Percentiles rank a stretch among this genome's conserved stretches.
phyloP scores from a whole-genome alignment of 1,140 invertebrate genomes.

The Coenobita brevimanus region DNA sequence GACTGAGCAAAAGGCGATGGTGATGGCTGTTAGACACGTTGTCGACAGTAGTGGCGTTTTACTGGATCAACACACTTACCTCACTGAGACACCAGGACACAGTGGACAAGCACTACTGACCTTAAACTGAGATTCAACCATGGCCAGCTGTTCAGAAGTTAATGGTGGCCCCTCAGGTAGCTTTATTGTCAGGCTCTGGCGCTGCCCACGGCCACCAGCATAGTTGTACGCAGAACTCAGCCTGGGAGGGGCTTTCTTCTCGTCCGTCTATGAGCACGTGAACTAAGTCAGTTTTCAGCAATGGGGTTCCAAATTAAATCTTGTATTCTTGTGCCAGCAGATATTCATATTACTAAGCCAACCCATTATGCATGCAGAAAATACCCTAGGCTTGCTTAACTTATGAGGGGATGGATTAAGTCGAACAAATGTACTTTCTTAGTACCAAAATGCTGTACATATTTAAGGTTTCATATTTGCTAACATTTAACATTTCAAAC shows the following conservation, averaged over 20 bases:
- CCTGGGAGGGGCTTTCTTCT: conserved; percentile 56
- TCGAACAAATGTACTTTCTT: no score
- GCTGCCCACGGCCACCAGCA: conserved; percentile 40
- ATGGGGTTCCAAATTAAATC: conserved; percentile 34
- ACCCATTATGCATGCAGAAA: conserved; percentile 31
- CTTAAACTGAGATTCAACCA: conserved; percentile 68
- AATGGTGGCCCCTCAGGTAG: conserved; percentile 67
- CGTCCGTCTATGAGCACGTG: conserved; percentile 46
- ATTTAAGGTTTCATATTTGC: no score
- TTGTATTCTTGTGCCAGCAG: conserved; percentile 37
- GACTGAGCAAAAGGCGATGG: no score
- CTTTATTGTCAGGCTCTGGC: conserved; percentile 52
- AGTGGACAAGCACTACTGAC: conserved; percentile 25
- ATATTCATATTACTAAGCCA: conserved; percentile 34
- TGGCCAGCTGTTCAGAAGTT: conserved; percentile 63
- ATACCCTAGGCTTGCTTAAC: background rate
- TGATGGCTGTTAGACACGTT: no score
- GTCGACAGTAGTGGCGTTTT: no score
- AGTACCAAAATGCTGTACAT: no score
- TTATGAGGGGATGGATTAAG: no score
- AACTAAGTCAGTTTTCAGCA: conserved; percentile 23
- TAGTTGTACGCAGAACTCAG: conserved; percentile 69
- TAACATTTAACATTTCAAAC: no score
- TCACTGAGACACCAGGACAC: conserved; percentile 13
- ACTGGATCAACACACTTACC: conserved; percentile 9